Evolutionary conservation across 2,888 invertebrate species (phyloP), one percentile per base, ranked within the genome.

Genomic region (Lapara coniferarum): DNA sequence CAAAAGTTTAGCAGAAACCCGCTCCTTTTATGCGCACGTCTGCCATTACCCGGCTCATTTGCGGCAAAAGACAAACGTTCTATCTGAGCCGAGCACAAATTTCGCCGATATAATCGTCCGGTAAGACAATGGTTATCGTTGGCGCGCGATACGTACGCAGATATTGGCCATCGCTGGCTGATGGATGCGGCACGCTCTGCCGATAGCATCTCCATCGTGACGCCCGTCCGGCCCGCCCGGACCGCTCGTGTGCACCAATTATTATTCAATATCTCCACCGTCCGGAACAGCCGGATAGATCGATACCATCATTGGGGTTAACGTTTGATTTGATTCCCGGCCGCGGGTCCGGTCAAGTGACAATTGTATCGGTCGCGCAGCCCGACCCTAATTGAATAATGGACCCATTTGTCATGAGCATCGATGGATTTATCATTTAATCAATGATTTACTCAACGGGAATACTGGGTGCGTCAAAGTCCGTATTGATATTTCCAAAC

Each of bases 181-280:
- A 93, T 91, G 93, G 92, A 93, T 88, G 92, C 90, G 84, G 93
- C 93, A 92, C 92, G 93, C 89, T 88, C 87, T 75, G 73, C 73
- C 73, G 93, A 93, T 93, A 92, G 77, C 84, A 93, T 93, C 93
- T 85, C 81, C 78, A 81, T 91, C 92, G 91, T 90, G 91, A 90
- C 87, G 89, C 78, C 78, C 77, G 75, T 74, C 79, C 77, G 76
- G 75, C 69, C 73, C 71, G 76, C 74, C 71, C 74, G 71, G 69
- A 74, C 76, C 75, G 73, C 84, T 84, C 86, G 85, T 86, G 86
- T 89, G 90, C 88, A 90, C 91, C 92, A 92, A 92, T 93, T 92
- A 92, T 91, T 91, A 92, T 92, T 92, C 92, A 92, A 93, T 93
- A 91, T 90, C 83, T 84, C 78, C 76, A 78, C 83, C 79, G 76